Evolutionary conservation across 1,140 invertebrate species (phyloP).

Genomic region (Euura lappo): DNA sequence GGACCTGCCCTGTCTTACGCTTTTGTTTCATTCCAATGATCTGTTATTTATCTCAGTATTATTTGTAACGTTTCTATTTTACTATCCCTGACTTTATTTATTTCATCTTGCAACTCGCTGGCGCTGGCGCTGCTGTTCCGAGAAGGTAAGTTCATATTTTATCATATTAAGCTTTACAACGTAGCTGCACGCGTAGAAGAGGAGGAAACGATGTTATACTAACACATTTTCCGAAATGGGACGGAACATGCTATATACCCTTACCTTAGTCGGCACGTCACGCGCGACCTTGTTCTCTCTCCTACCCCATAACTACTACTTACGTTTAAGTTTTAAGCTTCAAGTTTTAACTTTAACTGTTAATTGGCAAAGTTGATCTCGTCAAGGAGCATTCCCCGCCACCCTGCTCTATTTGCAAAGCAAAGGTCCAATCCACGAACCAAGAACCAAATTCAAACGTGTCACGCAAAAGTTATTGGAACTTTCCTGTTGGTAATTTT

Average conservation of each 20-base stretch:
- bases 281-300: constrained; percentile 34
- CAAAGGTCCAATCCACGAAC: no score
- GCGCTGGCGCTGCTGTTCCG: not conserved
- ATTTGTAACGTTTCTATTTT: not conserved
- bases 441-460: no score
- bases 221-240: constrained; percentile 20
- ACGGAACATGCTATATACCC: not conserved
- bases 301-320: constrained; percentile 14
- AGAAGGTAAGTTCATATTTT: not conserved
- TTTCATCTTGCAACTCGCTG: not conserved
- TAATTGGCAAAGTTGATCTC: no score
- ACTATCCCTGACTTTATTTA: not conserved
- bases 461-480: no score
- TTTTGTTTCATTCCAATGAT: not conserved
- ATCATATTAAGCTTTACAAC: no score
- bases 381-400: no score
- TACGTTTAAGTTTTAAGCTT: no score
- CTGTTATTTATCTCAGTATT: not conserved
- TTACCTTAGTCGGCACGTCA: constrained; percentile 18
- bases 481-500: no score
- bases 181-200: no score
- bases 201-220: constrained; percentile 20
- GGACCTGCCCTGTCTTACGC: not conserved
- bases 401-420: no score
- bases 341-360: no score